These are phyloP conservation scores for Auanema sp. DNA, from an alignment of 2,888 invertebrate species.

Conservation along the genomic window DNA sequence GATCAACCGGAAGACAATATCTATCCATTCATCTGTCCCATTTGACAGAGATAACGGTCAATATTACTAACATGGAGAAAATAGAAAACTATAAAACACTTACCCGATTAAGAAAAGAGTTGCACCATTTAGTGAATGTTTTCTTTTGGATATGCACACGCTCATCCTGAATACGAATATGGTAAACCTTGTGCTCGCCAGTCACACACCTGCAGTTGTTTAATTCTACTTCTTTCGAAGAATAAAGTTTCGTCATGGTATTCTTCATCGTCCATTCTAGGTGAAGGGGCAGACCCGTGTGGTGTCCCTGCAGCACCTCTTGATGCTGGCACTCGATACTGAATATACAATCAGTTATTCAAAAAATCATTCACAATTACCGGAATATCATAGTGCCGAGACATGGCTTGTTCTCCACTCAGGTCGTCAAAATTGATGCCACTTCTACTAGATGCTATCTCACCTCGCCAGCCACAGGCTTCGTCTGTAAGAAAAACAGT, in stretches of 20 bases:
- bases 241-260: slow-evolving; percentile 57
- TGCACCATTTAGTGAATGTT: slow-evolving; percentile 99
- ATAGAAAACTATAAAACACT: slow-evolving; percentile 19
- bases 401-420: slow-evolving; percentile 21
- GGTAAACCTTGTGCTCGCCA: neutral
- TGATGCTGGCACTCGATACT: slow-evolving; percentile 36
- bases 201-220: slow-evolving; percentile 65
- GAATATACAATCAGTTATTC: slow-evolving; percentile 12
- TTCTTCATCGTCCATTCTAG: slow-evolving; percentile 50
- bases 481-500: slow-evolving; percentile 30
- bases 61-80: neutral
- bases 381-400: slow-evolving; percentile 20
- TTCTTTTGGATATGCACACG: slow-evolving; percentile 97
- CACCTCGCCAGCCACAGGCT: slow-evolving; percentile 38
- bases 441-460: slow-evolving; percentile 39
- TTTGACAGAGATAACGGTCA: too few species aligned
- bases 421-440: slow-evolving; percentile 44
- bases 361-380: slow-evolving; percentile 6
- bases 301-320: slow-evolving; percentile 24
- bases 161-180: slow-evolving; percentile 76
- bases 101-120: slow-evolving; percentile 91
- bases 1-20: too few species aligned
- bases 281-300: slow-evolving; percentile 27
- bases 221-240: slow-evolving; percentile 58
- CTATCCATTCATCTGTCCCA: too few species aligned